A percentile compares a stretch with the other conserved stretches of the same genome.
Conservation (phyloP, 2,113 vertebrate genomes). For the Mirounga angustirostris region DNA sequence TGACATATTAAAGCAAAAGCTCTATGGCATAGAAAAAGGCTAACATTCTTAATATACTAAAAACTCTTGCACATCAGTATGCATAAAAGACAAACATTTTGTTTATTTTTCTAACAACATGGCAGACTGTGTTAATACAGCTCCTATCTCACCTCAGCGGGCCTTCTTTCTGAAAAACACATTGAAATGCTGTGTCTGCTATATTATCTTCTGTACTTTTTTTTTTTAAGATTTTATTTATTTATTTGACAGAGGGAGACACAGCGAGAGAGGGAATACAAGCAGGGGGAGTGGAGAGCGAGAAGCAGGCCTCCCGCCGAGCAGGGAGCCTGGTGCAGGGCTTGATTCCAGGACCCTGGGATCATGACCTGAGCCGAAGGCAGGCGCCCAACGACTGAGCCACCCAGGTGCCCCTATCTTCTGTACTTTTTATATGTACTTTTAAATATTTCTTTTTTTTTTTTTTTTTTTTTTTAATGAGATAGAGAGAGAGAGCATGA, state of each 20-base stretch:
- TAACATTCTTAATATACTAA: neutral
- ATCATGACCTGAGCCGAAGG: too few relatives aligned
- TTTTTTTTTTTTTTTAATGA: too few relatives aligned
- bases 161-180: neutral
- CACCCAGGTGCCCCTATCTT: too few relatives aligned
- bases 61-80: neutral
- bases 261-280: too few relatives aligned
- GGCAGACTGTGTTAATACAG: neutral
- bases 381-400: too few relatives aligned
- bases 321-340: too few relatives aligned
- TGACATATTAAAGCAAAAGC: conserved; percentile 14
- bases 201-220: neutral
- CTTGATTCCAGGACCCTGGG: too few relatives aligned
- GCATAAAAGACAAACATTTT: neutral
- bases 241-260: too few relatives aligned
- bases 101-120: neutral
- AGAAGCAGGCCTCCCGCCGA: too few relatives aligned
- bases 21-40: neutral
- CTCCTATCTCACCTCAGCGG: neutral
- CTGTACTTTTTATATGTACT: neutral
- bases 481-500: too few relatives aligned
- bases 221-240: too few relatives aligned
- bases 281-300: too few relatives aligned
- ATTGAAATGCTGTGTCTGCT: neutral
- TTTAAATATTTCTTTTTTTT: conserved; percentile 17